Conservation (phyloP, 2,797 vertebrate species). For the Momotus momota region DNA sequence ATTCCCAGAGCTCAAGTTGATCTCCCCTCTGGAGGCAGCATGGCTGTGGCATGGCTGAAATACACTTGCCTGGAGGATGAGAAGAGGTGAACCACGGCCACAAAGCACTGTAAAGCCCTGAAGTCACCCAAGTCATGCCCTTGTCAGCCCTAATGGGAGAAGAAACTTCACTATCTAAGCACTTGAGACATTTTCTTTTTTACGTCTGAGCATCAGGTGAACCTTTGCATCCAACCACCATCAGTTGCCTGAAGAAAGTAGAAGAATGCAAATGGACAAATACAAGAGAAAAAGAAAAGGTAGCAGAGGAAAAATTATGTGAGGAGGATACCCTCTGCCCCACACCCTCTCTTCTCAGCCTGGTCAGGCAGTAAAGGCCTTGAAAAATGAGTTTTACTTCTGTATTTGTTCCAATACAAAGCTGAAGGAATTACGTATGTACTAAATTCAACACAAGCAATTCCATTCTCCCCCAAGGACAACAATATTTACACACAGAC, state of each 20-base stretch:
- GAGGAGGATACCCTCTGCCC: not conserved
- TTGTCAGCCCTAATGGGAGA: not conserved
- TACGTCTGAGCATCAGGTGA: not conserved
- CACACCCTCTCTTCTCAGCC: not conserved
- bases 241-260: rapidly evolving
- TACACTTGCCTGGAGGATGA: rapidly evolving
- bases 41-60: rapidly evolving
- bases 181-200: not conserved
- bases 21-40: not conserved
- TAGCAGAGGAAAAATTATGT: not conserved
- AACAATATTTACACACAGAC: not conserved
- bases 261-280: not conserved
- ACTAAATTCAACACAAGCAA: constrained; percentile 5
- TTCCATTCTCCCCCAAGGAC: not conserved
- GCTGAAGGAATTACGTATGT: not conserved
- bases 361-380: not conserved
- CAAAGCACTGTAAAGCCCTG: rapidly evolving
- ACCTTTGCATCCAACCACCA: not conserved
- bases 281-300: not conserved
- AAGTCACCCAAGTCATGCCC: not conserved
- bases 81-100: not conserved
- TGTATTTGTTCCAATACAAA: not conserved
- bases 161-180: not conserved
- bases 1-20: not conserved
- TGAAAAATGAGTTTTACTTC: not conserved